phyloP scores from a whole-genome alignment of 2,113 vertebrate genomes.

The Eulacestoma nigropectus region DNA sequence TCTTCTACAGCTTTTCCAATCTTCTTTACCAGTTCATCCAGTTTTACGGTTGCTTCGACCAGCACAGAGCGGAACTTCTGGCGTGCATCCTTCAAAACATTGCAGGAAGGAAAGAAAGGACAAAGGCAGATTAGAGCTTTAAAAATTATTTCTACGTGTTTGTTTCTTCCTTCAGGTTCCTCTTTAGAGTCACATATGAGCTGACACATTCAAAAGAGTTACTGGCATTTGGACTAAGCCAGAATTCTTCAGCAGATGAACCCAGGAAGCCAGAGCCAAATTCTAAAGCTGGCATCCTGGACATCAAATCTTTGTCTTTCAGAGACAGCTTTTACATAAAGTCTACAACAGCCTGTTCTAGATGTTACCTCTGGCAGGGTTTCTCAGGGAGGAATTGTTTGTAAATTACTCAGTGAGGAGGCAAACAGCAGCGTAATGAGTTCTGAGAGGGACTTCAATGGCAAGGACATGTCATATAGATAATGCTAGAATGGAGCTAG shows the following conservation, averaged over 20 bases:
- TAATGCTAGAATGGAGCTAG: neutral
- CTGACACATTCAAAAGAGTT: neutral
- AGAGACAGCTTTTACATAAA: neutral
- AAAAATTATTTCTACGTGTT: neutral
- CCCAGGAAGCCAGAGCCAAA: neutral
- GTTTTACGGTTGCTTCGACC: slow-evolving; percentile 89
- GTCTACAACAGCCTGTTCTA: neutral
- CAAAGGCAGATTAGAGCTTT: neutral
- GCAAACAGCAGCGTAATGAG: neutral
- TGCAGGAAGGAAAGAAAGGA: neutral
- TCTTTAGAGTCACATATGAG: neutral
- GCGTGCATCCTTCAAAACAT: slow-evolving; percentile 79
- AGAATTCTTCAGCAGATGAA: neutral
- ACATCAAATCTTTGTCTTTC: neutral
- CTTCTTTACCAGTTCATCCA: slow-evolving; percentile 94
- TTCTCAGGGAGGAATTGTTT: neutral
- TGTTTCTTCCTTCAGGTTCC: neutral
- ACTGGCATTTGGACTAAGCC: neutral
- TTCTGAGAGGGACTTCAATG: neutral
- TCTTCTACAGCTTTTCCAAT: slow-evolving; percentile 94
- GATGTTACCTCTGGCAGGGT: neutral
- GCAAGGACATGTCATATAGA: neutral
- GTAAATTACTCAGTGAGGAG: neutral
- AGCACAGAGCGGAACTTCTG: slow-evolving; percentile 93
- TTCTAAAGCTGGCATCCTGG: neutral